Conservation (phyloP, 2,888 invertebrate genomes). For the Melinaea menophilus region DNA sequence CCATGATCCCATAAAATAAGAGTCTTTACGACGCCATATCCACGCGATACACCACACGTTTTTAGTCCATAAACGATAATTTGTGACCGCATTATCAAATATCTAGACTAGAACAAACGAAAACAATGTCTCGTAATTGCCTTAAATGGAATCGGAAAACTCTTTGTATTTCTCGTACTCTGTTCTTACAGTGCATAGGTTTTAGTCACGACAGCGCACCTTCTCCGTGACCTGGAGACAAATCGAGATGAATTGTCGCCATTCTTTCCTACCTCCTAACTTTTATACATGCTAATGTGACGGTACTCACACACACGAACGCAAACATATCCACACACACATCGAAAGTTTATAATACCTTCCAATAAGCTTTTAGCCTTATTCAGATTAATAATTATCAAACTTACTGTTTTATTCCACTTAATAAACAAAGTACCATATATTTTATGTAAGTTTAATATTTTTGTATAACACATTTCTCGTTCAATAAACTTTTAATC, state of each 20-base stretch:
- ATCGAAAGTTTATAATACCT: conserved; percentile 3
- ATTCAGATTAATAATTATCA: not conserved
- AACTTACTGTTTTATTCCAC: not conserved
- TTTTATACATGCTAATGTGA: conserved; percentile 45
- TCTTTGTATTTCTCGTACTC: conserved; percentile 20
- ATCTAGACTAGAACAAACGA: conserved; percentile 10
- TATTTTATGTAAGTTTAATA: not conserved
- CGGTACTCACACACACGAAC: conserved; percentile 41
- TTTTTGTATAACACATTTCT: not conserved
- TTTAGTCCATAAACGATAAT: not conserved
- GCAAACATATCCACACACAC: conserved; percentile 34
- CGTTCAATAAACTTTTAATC: not conserved
- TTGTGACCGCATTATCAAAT: conserved; percentile 8
- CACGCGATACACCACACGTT: conserved; percentile 4
- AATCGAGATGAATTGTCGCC: conserved; percentile 73
- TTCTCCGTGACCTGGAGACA: conserved; percentile 67
- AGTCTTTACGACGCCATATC: conserved; percentile 3
- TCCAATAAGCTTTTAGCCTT: not conserved
- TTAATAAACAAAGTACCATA: not conserved
- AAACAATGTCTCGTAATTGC: conserved; percentile 17
- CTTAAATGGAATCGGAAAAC: conserved; percentile 24
- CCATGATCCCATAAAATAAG: not conserved
- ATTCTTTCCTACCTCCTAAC: conserved; percentile 51
- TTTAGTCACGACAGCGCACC: conserved; percentile 58
- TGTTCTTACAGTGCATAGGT: conserved; percentile 29